Percentiles rank a stretch among this genome's conserved stretches.
These are phyloP conservation scores for Premnoplex brunnescens DNA, from an alignment of 2,797 vertebrate genomes.

Conservation along the genomic window DNA sequence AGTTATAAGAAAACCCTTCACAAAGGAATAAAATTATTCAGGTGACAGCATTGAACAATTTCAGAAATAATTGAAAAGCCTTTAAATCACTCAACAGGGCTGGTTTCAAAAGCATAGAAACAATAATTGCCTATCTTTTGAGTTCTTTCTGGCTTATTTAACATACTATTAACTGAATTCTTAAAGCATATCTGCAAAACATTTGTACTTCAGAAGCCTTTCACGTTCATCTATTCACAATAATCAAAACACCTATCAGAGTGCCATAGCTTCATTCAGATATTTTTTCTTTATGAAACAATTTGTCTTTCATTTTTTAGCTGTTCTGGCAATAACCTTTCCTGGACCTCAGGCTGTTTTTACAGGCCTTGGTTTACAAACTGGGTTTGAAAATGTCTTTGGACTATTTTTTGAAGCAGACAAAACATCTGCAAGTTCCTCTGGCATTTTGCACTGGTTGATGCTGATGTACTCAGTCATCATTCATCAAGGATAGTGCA, in stretches of 20 bases:
- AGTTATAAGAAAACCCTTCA: not conserved
- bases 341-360: not conserved
- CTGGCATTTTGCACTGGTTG: not conserved
- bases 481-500: not conserved
- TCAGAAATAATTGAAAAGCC: not conserved
- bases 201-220: not conserved
- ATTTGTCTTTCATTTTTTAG: constrained; percentile 1
- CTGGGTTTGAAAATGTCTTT: not conserved
- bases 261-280: not conserved
- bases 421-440: constrained; percentile 2
- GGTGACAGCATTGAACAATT: not conserved
- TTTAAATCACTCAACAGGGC: not conserved
- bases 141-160: not conserved
- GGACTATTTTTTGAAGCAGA: not conserved
- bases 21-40: not conserved
- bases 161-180: not conserved
- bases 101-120: not conserved
- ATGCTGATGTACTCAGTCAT: not conserved
- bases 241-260: not conserved
- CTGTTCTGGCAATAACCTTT: constrained; percentile 27
- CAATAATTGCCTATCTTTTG: not conserved
- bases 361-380: not conserved
- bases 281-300: not conserved
- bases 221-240: not conserved
- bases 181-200: not conserved